phyloP scores from a whole-genome alignment of 2,113 vertebrate genomes.

The Ammodytes marinus region DNA sequence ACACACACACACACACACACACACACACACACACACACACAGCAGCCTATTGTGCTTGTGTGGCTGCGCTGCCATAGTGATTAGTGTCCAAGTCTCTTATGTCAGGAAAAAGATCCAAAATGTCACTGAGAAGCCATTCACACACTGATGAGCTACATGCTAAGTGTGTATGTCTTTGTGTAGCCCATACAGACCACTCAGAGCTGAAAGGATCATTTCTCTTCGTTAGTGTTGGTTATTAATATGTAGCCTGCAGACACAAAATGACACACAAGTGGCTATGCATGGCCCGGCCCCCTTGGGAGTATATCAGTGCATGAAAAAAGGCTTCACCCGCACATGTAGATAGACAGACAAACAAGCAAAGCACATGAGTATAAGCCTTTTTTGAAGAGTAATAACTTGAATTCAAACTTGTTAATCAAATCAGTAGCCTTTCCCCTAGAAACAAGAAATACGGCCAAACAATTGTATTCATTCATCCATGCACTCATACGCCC shows the following conservation, averaged over 20 bases:
- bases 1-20: neutral
- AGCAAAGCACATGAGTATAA: neutral
- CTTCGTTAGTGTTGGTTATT: constrained; percentile 77
- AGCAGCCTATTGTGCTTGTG: constrained; percentile 63
- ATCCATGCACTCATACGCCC: neutral
- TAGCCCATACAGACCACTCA: constrained; percentile 22
- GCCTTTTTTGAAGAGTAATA: constrained; percentile 7
- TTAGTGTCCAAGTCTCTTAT: constrained; percentile 57
- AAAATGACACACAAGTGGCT: constrained; percentile 51
- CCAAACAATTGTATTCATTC: constrained; percentile 5
- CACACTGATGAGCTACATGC: constrained; percentile 50
- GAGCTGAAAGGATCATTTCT: constrained; percentile 73
- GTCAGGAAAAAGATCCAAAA: constrained; percentile 48
- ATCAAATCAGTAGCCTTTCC: neutral
- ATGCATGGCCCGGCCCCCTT: constrained; percentile 1
- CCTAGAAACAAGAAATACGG: neutral
- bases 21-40: constrained; percentile 59
- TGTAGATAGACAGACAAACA: constrained; percentile 18
- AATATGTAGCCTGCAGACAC: constrained; percentile 70
- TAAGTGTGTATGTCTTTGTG: constrained; percentile 64
- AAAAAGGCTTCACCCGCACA: neutral
- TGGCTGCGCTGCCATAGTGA: constrained; percentile 35
- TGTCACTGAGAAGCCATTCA: constrained; percentile 62
- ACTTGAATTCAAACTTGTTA: neutral
- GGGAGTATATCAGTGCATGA: constrained; percentile 41